Evolutionary conservation across 2,113 vertebrate species (phyloP), one percentile per base, ranked within the genome.

Genomic region (Solea solea): DNA sequence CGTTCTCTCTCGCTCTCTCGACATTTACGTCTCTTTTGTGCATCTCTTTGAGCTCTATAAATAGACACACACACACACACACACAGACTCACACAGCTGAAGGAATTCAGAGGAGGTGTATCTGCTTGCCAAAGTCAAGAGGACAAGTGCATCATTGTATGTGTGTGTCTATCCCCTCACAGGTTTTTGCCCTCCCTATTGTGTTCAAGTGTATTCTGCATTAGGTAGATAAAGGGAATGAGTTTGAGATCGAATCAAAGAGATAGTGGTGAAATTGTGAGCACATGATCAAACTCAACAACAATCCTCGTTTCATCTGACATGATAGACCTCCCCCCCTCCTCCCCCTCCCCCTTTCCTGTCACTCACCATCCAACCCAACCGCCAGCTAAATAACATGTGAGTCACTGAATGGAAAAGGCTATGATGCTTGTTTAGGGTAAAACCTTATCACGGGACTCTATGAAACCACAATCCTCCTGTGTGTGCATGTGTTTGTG

Each of bases 201-300:
- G 64, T 53, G 74, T 76, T 53, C 70, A 63, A 44, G 53, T 34
- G 14, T 59, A 83, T 90, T 87, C 5, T 89, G 82, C 85, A 89
- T 90, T 60, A 78, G 70, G 59, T 21, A 84, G 87, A 91, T 90
- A 89, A 88, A 87, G 79, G 83, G 81, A 89, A 91, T 88, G 87
- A 80, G 86, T 83, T 84, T 76, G 57, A 78, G 85, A 89, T 88
- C 58, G 67, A 82, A 82, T 80, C 65, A 7, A 56, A 54, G 39
- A 73, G 84, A 87, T 88, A 81, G 69, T 14, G 25, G 21, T 15
- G 54, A 51, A 65, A 51, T 52, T 58, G 69, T 72, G 83, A 41
- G 78, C 58, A 64, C 64, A 72, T 74, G 71, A 81, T 76, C 79
- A 72, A 40, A 76, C 72, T 64, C 60, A 60, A 69, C 69, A 75